Conservation (phyloP, 1,140 invertebrate genomes). For the Platorchestia sp. region DNA sequence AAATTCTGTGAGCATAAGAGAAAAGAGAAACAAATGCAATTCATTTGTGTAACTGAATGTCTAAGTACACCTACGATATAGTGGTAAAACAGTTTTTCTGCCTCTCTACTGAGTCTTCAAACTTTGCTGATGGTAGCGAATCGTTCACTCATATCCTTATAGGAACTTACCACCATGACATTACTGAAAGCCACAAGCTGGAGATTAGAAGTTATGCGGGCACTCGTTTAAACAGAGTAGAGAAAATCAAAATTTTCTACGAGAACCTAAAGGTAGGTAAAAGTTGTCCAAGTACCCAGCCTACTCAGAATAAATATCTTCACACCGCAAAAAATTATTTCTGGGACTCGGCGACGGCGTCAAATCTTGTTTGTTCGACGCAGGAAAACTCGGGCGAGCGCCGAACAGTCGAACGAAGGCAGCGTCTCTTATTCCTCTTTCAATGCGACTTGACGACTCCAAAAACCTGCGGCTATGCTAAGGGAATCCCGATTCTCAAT, state of each 20-base stretch:
- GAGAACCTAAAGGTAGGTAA: background rate
- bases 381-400: background rate
- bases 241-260: background rate
- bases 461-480: constrained; percentile 42
- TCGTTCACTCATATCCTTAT: no score
- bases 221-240: background rate
- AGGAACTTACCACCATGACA: no score
- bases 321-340: background rate
- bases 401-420: background rate
- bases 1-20: no score
- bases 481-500: constrained; percentile 23
- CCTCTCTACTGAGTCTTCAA: no score
- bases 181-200: no score
- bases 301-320: background rate
- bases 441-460: background rate
- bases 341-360: background rate
- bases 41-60: no score
- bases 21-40: no score
- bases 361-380: background rate
- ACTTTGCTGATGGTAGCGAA: no score
- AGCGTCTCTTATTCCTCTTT: background rate
- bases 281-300: no score
- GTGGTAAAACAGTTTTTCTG: no score
- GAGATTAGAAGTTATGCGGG: background rate
- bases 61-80: no score